phyloP scores from a whole-genome alignment of 2,888 invertebrate genomes.

The Portevinia maculata region DNA sequence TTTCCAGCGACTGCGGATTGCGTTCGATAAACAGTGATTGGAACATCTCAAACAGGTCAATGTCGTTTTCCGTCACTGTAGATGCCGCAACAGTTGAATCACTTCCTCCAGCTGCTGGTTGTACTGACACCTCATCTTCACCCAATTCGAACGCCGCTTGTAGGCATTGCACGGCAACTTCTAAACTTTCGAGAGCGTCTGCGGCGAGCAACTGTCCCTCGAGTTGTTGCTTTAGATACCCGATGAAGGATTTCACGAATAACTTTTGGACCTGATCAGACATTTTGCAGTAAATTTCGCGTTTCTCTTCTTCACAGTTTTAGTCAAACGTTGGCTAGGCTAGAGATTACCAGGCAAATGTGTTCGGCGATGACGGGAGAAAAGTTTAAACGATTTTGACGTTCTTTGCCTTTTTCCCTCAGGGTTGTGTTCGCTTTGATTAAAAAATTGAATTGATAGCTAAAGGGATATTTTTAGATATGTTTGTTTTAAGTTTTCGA shows the following conservation, averaged over 20 bases:
- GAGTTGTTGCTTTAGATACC: slow-evolving; percentile 80
- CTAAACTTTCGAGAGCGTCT: slow-evolving; percentile 84
- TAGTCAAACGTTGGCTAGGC: slow-evolving; percentile 18
- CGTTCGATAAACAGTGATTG: slow-evolving; percentile 82
- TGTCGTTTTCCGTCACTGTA: slow-evolving; percentile 72
- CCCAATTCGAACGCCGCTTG: slow-evolving; percentile 93
- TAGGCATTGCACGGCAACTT: slow-evolving; percentile 97
- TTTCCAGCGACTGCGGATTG: slow-evolving; percentile 84
- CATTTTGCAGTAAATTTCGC: too few species aligned
- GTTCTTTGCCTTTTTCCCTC: not conserved
- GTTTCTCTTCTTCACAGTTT: too few species aligned
- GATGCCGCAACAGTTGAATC: slow-evolving; percentile 62
- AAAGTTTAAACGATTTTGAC: slow-evolving; percentile 28
- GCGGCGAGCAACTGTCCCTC: slow-evolving; percentile 78
- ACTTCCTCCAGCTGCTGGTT: slow-evolving; percentile 52
- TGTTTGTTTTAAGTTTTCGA: not conserved
- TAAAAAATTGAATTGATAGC: not conserved
- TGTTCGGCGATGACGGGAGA: slow-evolving; percentile 43
- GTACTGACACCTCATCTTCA: slow-evolving; percentile 75
- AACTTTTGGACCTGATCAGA: slow-evolving; percentile 81
- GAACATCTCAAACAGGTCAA: slow-evolving; percentile 83
- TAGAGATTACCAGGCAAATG: slow-evolving; percentile 29
- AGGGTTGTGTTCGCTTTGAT: slow-evolving; percentile 17
- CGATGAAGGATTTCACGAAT: slow-evolving; percentile 81
- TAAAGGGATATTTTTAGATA: not conserved